Conservation (phyloP, 1,140 invertebrate genomes). For the Drosophila mayri region DNA sequence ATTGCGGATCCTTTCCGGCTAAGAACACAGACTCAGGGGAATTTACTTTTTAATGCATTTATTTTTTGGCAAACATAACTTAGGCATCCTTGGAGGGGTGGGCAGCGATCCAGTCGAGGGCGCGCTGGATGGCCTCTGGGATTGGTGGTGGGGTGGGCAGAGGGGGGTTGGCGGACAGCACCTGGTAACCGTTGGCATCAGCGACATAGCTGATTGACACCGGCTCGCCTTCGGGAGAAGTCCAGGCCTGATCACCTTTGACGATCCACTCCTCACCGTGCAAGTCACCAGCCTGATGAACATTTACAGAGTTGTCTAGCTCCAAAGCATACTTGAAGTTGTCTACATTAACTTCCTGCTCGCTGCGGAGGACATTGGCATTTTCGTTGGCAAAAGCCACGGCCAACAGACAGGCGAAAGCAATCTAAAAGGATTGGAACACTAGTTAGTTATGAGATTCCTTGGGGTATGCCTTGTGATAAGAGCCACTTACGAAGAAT, state of each 20-base stretch:
- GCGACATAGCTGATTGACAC: conserved; percentile 81
- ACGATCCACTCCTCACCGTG: conserved; percentile 89
- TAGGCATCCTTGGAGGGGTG: conserved; percentile 52
- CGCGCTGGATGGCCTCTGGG: conserved; percentile 87
- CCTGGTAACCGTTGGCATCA: conserved; percentile 91
- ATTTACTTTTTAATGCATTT: conserved; percentile 46
- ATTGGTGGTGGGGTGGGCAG: conserved; percentile 89
- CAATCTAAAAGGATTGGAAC: conserved; percentile 44
- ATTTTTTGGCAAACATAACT: conserved; percentile 41
- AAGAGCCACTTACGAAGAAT: conserved; percentile 67
- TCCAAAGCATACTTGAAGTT: conserved; percentile 86
- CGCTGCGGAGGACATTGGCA: conserved; percentile 38
- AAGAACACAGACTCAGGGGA: not conserved
- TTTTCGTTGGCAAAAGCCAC: conserved; percentile 65
- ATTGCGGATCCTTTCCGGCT: not conserved
- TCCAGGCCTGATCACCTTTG: conserved; percentile 90
- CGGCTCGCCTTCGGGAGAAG: conserved; percentile 88
- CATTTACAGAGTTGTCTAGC: conserved; percentile 92
- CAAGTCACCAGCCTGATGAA: conserved; percentile 90
- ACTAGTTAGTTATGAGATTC: conserved; percentile 7
- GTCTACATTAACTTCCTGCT: conserved; percentile 49
- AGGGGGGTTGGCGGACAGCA: conserved; percentile 86
- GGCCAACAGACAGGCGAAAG: conserved; percentile 69
- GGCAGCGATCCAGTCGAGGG: conserved; percentile 85
- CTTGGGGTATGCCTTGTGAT: not conserved